Evolutionary conservation across 2,113 vertebrate species (phyloP).

Genomic region (Edolisoma coerulescens): DNA sequence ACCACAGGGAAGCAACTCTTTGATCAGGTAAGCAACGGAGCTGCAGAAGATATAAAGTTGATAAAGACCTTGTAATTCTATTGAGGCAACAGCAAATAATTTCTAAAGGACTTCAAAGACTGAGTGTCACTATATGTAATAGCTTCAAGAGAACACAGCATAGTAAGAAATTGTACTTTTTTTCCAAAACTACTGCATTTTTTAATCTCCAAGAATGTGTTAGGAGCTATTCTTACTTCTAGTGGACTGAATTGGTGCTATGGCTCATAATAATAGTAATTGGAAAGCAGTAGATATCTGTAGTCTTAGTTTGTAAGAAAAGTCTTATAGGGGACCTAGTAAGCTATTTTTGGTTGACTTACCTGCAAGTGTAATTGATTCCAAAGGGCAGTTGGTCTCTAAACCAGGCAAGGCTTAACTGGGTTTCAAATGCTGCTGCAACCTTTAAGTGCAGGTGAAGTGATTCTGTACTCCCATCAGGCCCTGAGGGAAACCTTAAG

Average conservation of each 20-base stretch:
- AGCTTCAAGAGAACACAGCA: background rate
- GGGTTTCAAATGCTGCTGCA: background rate
- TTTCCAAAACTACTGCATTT: background rate
- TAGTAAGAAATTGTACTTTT: background rate
- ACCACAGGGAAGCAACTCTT: slow-evolving; percentile 97
- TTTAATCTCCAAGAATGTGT: background rate
- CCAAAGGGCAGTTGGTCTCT: background rate
- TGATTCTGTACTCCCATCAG: background rate
- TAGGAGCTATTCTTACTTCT: background rate
- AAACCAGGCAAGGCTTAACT: background rate
- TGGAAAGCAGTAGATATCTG: background rate
- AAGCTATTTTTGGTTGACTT: background rate
- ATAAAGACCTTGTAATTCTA: background rate
- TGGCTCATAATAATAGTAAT: background rate
- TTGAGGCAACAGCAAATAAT: background rate
- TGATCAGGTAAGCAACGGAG: slow-evolving; percentile 82
- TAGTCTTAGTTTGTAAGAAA: background rate
- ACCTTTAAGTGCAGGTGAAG: background rate
- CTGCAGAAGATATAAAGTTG: background rate
- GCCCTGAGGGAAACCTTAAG: background rate
- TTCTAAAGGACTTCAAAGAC: background rate
- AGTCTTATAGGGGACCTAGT: background rate
- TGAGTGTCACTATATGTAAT: background rate
- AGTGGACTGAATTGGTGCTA: background rate
- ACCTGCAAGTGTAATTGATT: background rate